Base-by-base conservation (phyloP, 2,113 vertebrate species). In the Neomonachus schauinslandi region DNA sequence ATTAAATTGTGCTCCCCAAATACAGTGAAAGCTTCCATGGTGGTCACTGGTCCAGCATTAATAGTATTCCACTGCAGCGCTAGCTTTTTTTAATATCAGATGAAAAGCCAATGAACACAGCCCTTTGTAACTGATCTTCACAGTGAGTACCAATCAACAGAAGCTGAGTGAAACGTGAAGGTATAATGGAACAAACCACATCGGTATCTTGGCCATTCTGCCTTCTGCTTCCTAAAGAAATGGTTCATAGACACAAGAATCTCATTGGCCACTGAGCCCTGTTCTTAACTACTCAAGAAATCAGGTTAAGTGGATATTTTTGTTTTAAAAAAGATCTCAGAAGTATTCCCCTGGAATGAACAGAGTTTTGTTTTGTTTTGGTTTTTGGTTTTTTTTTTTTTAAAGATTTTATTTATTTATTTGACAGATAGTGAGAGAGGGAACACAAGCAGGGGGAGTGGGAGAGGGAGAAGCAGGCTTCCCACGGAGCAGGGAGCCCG, bases 301-400 rank as follows among this genome's bases (percentile, higher is more conserved):
- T 57, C 42, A 49, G 42, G 71, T 69, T 69, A 88, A 91, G 31
- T 16, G 61, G 55, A 33, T 89, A 71, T 91, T 94, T 97, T 93
- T 85, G 79, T 49, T 77, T 77, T 36, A 57, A 92, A 76, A 90
- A 15, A 65, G 9, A 28, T 89, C 7, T 69, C 59, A 72, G 39
- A 96, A 67, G 10, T 91, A n/a, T 95, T 91, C 9, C 39, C 21
- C 93, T 93, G 28, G 26, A 81, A 83, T 92, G 14, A 24, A 88
- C n/a, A 51, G 6, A 53, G 13, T 72, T 53, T 42, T 42, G 39
- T 42, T 42, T 42, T 42, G 39, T 4, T 42, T 42, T 42, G 4
- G 39, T 1, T 42, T 42, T 42, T 42, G 39, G 39, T 42, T 42
- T 42, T 42, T 42, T 42, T 42, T 42, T 42, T 51, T 51, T 63